These are phyloP conservation scores for Ophion ventricosus DNA, from an alignment of 2,888 invertebrate species.

Conservation along the genomic window DNA sequence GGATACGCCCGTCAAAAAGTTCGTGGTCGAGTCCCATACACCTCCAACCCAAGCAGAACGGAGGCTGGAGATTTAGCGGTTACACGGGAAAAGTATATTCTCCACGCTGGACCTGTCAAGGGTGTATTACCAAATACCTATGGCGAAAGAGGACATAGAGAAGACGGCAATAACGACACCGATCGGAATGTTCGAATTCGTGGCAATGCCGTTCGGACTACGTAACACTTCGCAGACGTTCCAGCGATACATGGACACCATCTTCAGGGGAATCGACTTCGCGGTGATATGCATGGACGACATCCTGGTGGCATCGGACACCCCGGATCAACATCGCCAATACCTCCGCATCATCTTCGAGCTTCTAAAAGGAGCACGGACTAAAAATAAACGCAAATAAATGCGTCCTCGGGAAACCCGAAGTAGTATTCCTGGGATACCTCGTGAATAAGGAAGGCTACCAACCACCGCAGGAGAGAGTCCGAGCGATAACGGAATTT, in stretches of 20 bases:
- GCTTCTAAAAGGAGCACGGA: conserved; percentile 17
- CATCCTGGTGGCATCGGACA: conserved; percentile 41
- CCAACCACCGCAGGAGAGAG: conserved; percentile 40
- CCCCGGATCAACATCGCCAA: conserved; percentile 24
- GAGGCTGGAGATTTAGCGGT: conserved; percentile 43
- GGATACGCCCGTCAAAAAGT: neutral
- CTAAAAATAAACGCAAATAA: conserved; percentile 45
- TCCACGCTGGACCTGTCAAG: conserved; percentile 35
- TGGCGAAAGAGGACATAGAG: conserved; percentile 43
- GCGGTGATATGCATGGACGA: conserved; percentile 78
- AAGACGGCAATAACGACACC: conserved; percentile 61
- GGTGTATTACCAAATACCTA: conserved; percentile 51
- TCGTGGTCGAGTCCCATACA: conserved; percentile 76
- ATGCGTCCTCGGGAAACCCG: conserved; percentile 35
- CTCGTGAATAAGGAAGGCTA: conserved; percentile 39
- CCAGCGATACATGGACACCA: conserved; percentile 21
- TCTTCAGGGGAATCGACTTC: neutral
- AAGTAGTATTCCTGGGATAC: conserved; percentile 44
- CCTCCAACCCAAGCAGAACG: conserved; percentile 69
- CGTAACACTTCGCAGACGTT: conserved; percentile 49
- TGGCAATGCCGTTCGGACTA: conserved; percentile 52
- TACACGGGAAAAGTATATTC: conserved; percentile 67
- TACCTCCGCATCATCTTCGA: conserved; percentile 41
- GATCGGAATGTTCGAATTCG: conserved; percentile 60
- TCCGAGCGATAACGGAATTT: conserved; percentile 52